phyloP scores from a whole-genome alignment of 2,113 vertebrate genomes.

The Coptodon rendalli region DNA sequence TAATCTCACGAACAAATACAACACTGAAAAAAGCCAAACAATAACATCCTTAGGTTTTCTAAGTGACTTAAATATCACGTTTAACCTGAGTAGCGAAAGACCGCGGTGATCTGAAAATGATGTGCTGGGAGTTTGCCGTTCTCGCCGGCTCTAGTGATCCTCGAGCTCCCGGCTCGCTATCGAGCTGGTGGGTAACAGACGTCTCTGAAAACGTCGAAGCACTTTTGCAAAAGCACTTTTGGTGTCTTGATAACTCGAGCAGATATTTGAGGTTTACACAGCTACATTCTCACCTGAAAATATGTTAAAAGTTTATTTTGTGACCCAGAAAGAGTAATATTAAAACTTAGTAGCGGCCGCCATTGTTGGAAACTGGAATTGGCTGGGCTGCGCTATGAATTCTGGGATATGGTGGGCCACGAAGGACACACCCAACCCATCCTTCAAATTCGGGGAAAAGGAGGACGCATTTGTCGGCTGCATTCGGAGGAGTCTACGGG shows the following conservation, averaged over 20 bases:
- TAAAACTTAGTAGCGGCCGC: not conserved
- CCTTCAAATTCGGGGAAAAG: not conserved
- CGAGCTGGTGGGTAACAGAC: not conserved
- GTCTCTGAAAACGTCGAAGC: fast-evolving
- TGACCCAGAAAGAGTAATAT: not conserved
- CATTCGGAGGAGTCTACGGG: not conserved
- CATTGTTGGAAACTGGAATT: not conserved
- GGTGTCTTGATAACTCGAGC: fast-evolving
- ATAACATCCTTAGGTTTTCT: not conserved
- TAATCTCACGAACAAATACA: not conserved
- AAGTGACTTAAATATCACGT: fast-evolving
- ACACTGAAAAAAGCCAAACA: not conserved
- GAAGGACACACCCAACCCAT: not conserved
- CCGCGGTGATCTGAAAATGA: fast-evolving
- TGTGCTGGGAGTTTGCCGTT: too few relatives aligned
- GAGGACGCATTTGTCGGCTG: not conserved
- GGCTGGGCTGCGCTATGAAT: not conserved
- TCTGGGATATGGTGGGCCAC: not conserved
- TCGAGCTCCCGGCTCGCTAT: fast-evolving
- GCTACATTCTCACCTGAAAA: fast-evolving
- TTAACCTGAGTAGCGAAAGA: fast-evolving
- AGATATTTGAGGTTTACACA: not conserved
- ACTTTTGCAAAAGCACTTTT: not conserved
- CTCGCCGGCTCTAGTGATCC: too few relatives aligned
- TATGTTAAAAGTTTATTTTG: not conserved